Percentiles rank a stretch among this genome's conserved stretches.
phyloP scores from a whole-genome alignment of 2,797 vertebrate species.

The Sebastes minor region DNA sequence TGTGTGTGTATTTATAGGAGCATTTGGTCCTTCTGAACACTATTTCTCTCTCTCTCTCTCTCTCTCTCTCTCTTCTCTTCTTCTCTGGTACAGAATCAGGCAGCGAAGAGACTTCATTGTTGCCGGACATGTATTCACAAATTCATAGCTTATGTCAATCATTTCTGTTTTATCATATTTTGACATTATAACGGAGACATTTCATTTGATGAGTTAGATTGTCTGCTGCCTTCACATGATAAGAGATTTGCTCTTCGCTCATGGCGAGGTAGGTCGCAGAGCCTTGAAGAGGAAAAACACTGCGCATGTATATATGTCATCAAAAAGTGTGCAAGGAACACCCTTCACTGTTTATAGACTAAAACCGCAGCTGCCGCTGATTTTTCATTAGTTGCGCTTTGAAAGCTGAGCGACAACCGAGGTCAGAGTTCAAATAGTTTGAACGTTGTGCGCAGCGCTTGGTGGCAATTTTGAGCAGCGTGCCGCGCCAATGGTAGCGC shows the following conservation, averaged over 20 bases:
- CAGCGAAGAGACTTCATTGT: background rate
- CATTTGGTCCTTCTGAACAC: constrained; percentile 8
- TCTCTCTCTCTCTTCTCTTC: background rate
- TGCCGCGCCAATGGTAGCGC: too few species aligned
- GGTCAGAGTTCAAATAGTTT: too few species aligned
- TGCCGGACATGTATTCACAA: background rate
- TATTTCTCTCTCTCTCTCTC: background rate
- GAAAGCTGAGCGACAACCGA: too few species aligned
- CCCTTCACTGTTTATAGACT: too few species aligned
- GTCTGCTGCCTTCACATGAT: background rate
- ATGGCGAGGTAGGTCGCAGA: too few species aligned
- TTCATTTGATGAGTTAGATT: background rate
- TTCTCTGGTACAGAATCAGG: background rate
- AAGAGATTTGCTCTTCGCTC: background rate
- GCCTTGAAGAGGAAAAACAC: background rate
- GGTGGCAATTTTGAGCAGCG: too few species aligned
- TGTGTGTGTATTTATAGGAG: constrained; percentile 3
- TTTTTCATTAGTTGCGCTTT: too few species aligned
- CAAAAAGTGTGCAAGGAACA: background rate
- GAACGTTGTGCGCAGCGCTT: too few species aligned
- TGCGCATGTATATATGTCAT: background rate
- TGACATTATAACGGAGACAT: background rate
- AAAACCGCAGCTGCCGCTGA: too few species aligned
- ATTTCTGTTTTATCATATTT: background rate
- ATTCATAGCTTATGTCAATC: background rate